phyloP scores from a whole-genome alignment of 2,113 vertebrate genomes.

The Puffinus mauretanicus region DNA sequence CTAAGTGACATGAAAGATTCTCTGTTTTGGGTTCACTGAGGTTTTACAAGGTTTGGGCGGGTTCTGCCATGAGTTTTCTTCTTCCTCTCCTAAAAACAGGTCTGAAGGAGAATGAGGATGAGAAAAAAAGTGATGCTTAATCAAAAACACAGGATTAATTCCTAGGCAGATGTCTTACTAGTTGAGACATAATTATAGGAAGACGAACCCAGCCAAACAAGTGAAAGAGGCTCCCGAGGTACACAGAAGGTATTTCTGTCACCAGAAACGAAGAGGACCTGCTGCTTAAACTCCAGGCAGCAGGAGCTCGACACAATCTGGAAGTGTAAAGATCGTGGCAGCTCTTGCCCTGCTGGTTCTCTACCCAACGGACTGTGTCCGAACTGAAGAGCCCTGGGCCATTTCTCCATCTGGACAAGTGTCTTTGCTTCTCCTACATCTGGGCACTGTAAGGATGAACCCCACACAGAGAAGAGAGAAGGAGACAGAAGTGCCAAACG shows the following conservation, averaged over 20 bases:
- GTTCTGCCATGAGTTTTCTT: not conserved
- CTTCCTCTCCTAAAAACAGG: not conserved
- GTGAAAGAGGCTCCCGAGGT: not conserved
- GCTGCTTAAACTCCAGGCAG: not conserved
- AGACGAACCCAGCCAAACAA: not conserved
- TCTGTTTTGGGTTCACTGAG: not conserved
- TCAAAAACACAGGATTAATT: not conserved
- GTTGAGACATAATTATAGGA: not conserved
- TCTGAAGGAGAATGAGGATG: not conserved
- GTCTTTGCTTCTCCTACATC: accelerated
- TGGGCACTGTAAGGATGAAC: not conserved
- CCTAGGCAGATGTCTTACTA: not conserved
- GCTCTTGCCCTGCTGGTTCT: not conserved
- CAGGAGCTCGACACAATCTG: not conserved
- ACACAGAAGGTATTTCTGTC: not conserved
- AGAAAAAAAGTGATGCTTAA: not conserved
- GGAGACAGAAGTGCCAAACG: accelerated
- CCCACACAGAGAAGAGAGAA: not conserved
- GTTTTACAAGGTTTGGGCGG: not conserved
- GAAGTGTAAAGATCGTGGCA: not conserved
- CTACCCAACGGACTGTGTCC: accelerated
- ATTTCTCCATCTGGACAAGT: not conserved
- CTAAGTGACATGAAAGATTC: not conserved
- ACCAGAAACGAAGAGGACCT: not conserved
- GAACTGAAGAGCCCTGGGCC: not conserved